Evolutionary conservation across 2,888 invertebrate species (phyloP), one percentile per base, ranked within the genome.

Genomic region (Synergus japonicus): DNA sequence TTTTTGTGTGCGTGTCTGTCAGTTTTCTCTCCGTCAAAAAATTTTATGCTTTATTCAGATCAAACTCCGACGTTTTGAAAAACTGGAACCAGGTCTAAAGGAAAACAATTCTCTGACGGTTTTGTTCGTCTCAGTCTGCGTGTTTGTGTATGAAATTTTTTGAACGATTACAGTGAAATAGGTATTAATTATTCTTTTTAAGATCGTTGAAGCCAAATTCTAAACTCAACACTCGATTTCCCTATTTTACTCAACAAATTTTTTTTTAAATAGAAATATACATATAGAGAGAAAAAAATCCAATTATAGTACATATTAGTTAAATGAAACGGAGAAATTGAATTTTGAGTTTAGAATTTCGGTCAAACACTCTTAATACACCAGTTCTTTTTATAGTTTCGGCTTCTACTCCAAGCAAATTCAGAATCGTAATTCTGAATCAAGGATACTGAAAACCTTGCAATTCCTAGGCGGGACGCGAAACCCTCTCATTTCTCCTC

Each of bases 141-240:
- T 76, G 46, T 80, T 66, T 60, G 44, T 76, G 66, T 78, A 60
- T 43, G 44, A 43, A 73, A 37, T 58, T 73, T 73, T 37, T 37
- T 37, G 37, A 83, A 83, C 82, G 83, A 84, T 84, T 84, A 84
- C 80, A 82, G 83, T 84, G 83, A 83, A 83, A 80, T 84, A 83
- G 84, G 73, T 73, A 73, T 73, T 73, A 73, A 73, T 73, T 37
- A 73, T 54, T 73, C 54, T 54, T 73, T 29, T 41, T 65, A 65
- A 65, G 37, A 5, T 3, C 4, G 37, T 37, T 37, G 37, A 37
- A 37, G 5, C 4, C 37, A 37, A 37, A 37, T 4, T 37, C 37
- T 37, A 37, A 37, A 37, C 37, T 37, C 37, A 37, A 37, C 4
- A 37, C 5, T 37, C 37, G 37, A 37, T 37, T 37, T 37, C 5